Percentiles rank a stretch among this genome's conserved stretches.
Conservation (phyloP, 2,113 vertebrate genomes). For the Rhinopomastus cyanomelas region DNA sequence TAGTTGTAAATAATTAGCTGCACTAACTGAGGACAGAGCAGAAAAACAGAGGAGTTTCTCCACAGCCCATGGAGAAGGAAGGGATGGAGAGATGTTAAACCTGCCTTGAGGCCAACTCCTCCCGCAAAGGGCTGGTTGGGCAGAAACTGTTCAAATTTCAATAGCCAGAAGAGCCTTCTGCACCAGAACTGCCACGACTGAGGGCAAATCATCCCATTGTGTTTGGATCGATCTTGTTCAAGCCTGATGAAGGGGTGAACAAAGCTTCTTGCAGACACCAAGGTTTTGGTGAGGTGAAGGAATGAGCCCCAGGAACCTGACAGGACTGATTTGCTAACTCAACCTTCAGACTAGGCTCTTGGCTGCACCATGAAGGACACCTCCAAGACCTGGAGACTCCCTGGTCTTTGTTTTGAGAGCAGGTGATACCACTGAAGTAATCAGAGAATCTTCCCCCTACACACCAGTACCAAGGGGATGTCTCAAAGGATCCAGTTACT, state of each 20-base stretch:
- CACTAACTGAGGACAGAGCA: fast-evolving
- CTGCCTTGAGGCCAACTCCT: background rate
- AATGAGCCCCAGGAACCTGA: background rate
- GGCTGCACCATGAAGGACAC: fast-evolving
- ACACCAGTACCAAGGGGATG: fast-evolving
- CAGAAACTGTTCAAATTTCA: background rate
- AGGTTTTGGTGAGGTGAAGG: background rate
- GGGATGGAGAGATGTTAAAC: background rate
- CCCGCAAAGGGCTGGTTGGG: background rate
- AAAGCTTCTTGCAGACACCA: background rate
- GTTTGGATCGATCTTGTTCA: background rate
- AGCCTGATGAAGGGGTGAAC: background rate
- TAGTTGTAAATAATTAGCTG: background rate
- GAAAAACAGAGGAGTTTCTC: background rate
- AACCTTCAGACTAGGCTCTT: background rate
- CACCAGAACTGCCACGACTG: background rate
- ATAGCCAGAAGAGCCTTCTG: background rate
- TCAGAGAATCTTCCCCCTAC: background rate
- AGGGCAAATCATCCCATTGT: background rate
- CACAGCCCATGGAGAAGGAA: too few species aligned
- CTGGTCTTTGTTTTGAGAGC: background rate
- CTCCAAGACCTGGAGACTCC: fast-evolving
- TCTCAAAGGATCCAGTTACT: background rate
- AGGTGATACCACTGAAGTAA: background rate
- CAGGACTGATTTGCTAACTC: background rate